Base-by-base conservation (phyloP, 1,140 invertebrate species). In the Drosophila pachea region DNA sequence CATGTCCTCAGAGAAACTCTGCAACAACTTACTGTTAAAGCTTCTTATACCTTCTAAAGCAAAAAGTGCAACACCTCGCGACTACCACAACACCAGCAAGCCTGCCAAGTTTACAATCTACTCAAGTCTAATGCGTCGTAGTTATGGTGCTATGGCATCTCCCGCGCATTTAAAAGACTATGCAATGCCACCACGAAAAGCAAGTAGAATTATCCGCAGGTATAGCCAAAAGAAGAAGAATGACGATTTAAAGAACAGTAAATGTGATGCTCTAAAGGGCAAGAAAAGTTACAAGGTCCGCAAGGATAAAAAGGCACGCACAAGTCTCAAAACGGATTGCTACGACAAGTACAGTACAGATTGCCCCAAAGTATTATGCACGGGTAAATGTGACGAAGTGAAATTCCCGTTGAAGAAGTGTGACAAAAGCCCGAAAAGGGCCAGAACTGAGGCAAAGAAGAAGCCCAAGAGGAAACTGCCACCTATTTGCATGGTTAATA, bases 401-500 rank as follows among this genome's bases (percentile, higher is more conserved):
- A 54, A 55, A 43, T 48, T 64, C 5, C 81, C 73, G 0, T 60
- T 59, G 0, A 86, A 86, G 16, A 84, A 86, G 22, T 84, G 79
- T 5, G 76, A 68, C 1, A 66, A 11, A 33, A 11, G 12, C 5
- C 31, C 36, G 12, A 50, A 8, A 16, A 36, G 6, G n/a, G 4
- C 16, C 4, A n/a, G n/a, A n/a, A n/a, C n/a, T n/a, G n/a, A n/a
- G n/a, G n/a, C n/a, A n/a, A n/a, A n/a, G n/a, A 48, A 38, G 16
- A 58, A 50, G 16, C 71, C 38, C 5, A 62, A 61, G 7, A 71
- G 67, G 31, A 71, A 74, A 16, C 2, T 61, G 0, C 38, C 53
- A 0, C 4, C 43, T 0, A 52, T 71, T 2, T 74, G 68, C 40
- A 29, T 47, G 1, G 32, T 16, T 2, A 32, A 16, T 31, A 36